Evolutionary conservation across 2,113 vertebrate genomes (phyloP), one percentile per base, ranked within the genome.

Genomic region (Bagarius yarrelli): DNA sequence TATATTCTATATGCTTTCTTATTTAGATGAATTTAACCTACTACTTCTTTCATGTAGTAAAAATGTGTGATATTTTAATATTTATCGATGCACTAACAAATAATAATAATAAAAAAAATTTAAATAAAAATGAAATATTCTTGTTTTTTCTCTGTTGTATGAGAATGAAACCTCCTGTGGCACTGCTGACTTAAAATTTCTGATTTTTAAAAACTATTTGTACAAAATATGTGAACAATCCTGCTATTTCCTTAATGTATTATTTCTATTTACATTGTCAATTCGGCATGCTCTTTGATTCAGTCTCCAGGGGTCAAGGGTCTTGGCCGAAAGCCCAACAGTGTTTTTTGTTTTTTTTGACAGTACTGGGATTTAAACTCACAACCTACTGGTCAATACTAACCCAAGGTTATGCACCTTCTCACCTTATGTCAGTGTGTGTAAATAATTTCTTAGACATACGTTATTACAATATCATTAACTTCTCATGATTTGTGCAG

Each of bases 291-390:
- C 25, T 16, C 50, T 21, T 32, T 73, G 50, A 55, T 55, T 25
- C 16, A 50, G 14, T 23, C 70, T 50, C 19, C 0, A 73, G 18
- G 44, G 47, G 25, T 53, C 36, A 55, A 55, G 23, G 70, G 70
- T 72, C 47, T 72, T 72, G 70, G 70, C 70, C 47, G 21, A 53
- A 21, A 18, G 47, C 70, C 70, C 47, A 53, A 32, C 70, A 53
- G n/a, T 72, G 47, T 50, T 30, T 53, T 72, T 55, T 30, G 19
- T 72, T 55, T 2, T 53, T 53, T 52, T 47, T 71, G 70, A 32
- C 12, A 21, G 19, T 34, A 21, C 50, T 34, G 27, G 50, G 70
- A 73, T 73, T 34, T 55, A 52, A 73, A 55, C 70, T 34, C 12
- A 55, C 18, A 73, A 21, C 27, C 70, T 55, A 23, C 70, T 34